phyloP scores from a whole-genome alignment of 2,113 vertebrate species.

The Corapipo altera region DNA sequence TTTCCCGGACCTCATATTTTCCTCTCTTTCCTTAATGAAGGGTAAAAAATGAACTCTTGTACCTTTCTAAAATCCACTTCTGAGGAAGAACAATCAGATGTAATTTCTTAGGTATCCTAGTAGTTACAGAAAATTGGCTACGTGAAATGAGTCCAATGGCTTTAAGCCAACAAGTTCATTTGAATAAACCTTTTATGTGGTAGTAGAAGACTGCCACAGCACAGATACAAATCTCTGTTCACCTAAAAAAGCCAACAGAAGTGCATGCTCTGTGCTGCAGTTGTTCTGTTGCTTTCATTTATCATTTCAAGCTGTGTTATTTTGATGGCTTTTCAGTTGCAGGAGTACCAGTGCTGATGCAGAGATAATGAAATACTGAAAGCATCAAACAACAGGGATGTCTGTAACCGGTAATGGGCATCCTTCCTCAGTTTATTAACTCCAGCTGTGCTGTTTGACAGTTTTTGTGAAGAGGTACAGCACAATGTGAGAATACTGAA shows the following conservation, averaged over 20 bases:
- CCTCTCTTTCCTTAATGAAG: not conserved
- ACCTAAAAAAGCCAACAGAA: conserved; percentile 24
- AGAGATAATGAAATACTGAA: conserved; percentile 81
- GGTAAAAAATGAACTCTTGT: not conserved
- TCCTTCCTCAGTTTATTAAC: conserved; percentile 78
- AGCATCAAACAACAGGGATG: conserved; percentile 70
- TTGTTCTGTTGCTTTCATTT: conserved; percentile 73
- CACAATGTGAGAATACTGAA: conserved; percentile 56
- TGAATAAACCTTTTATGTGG: not conserved
- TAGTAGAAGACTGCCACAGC: not conserved
- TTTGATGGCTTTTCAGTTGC: conserved; percentile 77
- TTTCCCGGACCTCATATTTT: not conserved
- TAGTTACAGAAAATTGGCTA: not conserved
- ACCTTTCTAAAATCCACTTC: not conserved
- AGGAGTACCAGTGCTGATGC: conserved; percentile 71
- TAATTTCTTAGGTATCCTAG: not conserved
- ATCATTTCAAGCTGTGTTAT: conserved; percentile 80
- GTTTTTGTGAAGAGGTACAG: conserved; percentile 59
- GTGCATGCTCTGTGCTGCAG: conserved; percentile 40
- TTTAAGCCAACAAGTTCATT: not conserved
- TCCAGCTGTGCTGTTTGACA: conserved; percentile 77
- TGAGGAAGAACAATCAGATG: not conserved
- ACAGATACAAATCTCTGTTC: conserved; percentile 45
- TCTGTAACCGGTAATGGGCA: conserved; percentile 76
- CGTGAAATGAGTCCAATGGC: not conserved